Percentiles rank a stretch among this genome's conserved stretches.
These are phyloP conservation scores for Sebastes steindachneri DNA, from an alignment of 2,797 vertebrate genomes.

Conservation along the genomic window DNA sequence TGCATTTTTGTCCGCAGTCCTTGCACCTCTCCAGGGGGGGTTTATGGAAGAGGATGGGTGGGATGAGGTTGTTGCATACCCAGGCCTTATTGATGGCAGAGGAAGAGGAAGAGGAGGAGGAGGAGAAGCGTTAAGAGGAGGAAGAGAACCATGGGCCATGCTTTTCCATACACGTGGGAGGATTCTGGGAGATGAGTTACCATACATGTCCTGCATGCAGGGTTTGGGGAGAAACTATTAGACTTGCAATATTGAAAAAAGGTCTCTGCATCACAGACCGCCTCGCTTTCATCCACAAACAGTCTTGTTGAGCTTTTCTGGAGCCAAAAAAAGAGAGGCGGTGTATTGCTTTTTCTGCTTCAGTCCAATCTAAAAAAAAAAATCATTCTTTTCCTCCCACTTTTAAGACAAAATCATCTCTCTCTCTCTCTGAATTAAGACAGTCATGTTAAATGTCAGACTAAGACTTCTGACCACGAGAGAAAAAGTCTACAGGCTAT, in stretches of 20 bases:
- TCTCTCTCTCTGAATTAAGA: constrained; percentile 59
- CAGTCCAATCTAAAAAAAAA: constrained; percentile 54
- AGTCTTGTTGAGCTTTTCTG: constrained; percentile 33
- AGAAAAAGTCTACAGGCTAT: constrained; percentile 29
- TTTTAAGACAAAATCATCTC: constrained; percentile 64
- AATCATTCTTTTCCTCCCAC: not conserved
- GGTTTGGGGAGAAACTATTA: constrained; percentile 70
- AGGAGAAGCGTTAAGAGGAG: constrained; percentile 18
- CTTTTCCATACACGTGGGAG: constrained; percentile 77
- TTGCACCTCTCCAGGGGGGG: constrained; percentile 39
- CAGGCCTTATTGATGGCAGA: constrained; percentile 60
- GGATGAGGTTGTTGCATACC: constrained; percentile 60
- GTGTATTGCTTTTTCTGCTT: constrained; percentile 65
- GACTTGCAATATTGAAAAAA: constrained; percentile 75
- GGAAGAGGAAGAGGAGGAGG: constrained; percentile 19
- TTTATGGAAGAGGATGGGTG: not conserved
- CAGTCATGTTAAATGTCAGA: constrained; percentile 38
- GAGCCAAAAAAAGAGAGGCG: constrained; percentile 35
- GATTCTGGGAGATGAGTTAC: constrained; percentile 69
- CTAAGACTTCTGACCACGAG: constrained; percentile 56
- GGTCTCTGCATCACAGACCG: constrained; percentile 42
- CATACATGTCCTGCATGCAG: constrained; percentile 94
- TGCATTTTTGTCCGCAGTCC: constrained; percentile 51
- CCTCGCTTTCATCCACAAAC: constrained; percentile 18
- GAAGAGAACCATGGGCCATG: constrained; percentile 77